These are phyloP conservation scores for Phylloscopus trochilus DNA, from an alignment of 2,113 vertebrate species.

Conservation along the genomic window DNA sequence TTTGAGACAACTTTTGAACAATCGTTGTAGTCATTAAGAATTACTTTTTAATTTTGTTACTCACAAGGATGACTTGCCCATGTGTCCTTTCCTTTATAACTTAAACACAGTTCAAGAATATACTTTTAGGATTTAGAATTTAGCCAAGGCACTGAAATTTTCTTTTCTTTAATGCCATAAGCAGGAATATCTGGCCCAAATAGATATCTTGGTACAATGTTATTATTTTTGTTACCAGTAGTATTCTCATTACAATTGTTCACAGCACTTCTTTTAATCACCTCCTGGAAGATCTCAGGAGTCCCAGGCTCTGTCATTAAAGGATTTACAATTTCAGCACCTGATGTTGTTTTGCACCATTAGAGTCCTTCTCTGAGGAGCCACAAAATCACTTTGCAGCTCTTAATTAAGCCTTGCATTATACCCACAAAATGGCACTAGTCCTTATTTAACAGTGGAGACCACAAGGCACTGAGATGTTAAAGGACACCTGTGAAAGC, in stretches of 20 bases:
- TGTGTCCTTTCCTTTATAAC: not conserved
- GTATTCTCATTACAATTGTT: not conserved
- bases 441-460: not conserved
- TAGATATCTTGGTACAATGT: not conserved
- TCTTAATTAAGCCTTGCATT: not conserved
- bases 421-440: not conserved
- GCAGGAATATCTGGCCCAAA: not conserved
- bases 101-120: not conserved
- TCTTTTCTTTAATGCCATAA: not conserved
- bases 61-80: not conserved
- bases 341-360: not conserved
- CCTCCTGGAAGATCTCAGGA: not conserved
- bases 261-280: not conserved
- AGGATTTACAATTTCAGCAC: conserved; percentile 4
- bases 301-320: not conserved
- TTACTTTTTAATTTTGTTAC: not conserved
- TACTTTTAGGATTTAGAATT: not conserved
- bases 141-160: not conserved
- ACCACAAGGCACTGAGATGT: not conserved
- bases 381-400: not conserved
- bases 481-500: not conserved
- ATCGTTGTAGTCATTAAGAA: accelerated
- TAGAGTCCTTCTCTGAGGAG: not conserved
- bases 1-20: not conserved
- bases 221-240: not conserved